phyloP scores from a whole-genome alignment of 2,113 vertebrate genomes.

The Rhinoptilus africanus region DNA sequence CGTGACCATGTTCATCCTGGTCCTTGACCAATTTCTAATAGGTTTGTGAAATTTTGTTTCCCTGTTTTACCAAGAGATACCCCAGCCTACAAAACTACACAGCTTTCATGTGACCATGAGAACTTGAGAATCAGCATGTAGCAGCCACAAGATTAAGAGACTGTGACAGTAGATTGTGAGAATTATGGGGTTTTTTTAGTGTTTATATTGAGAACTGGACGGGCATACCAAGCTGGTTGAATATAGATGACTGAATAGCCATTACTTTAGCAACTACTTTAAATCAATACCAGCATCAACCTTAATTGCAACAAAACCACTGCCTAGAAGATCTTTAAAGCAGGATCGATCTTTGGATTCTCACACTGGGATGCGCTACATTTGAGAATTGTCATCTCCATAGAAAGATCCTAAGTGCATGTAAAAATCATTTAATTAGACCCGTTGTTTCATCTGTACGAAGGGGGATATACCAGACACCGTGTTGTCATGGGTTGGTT shows the following conservation, averaged over 20 bases:
- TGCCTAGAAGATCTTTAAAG: not conserved
- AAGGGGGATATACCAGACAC: not conserved
- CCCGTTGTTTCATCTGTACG: not conserved
- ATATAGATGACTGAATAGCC: not conserved
- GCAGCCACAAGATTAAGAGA: not conserved
- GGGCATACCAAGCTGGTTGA: not conserved
- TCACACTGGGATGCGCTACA: not conserved
- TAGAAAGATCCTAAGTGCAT: not conserved
- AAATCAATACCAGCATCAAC: not conserved
- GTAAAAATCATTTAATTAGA: not conserved
- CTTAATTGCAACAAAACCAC: not conserved
- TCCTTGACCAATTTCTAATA: not conserved
- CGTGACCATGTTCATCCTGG: not conserved
- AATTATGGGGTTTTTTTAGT: not conserved
- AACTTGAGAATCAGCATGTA: not conserved
- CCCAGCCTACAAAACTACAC: not conserved
- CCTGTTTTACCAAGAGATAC: not conserved
- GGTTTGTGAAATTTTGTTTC: not conserved
- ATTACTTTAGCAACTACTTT: not conserved
- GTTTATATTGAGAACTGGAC: not conserved
- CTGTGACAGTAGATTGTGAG: not conserved
- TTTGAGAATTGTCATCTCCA: slow-evolving; percentile 2
- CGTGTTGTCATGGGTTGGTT: not conserved
- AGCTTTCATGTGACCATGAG: not conserved
- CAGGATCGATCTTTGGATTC: not conserved